These are phyloP conservation scores for Cryptosula pallasiana DNA, from an alignment of 2,888 invertebrate genomes.

Conservation along the genomic window DNA sequence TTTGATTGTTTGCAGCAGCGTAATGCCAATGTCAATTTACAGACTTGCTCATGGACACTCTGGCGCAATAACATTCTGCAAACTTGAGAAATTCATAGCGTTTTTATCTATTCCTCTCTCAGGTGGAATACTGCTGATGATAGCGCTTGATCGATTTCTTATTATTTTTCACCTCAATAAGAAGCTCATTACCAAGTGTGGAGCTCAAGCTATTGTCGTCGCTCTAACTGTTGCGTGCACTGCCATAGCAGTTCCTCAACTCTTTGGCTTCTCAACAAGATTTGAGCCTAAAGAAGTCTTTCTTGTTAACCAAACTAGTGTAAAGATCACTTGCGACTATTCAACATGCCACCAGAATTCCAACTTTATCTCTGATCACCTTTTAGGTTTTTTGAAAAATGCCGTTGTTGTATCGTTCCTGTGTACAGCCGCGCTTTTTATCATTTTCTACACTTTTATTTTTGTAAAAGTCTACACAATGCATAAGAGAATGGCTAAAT, in stretches of 20 bases:
- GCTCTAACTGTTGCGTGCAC: slow-evolving; percentile 30
- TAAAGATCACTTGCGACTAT: neutral
- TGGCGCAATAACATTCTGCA: slow-evolving; percentile 35
- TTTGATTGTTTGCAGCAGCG: slow-evolving; percentile 35
- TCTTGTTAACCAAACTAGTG: neutral
- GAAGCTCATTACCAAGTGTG: slow-evolving; percentile 27
- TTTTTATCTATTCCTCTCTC: slow-evolving; percentile 35
- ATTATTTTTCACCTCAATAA: slow-evolving; percentile 34
- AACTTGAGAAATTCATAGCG: slow-evolving; percentile 34
- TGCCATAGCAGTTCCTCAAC: slow-evolving; percentile 33
- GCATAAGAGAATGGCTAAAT: neutral
- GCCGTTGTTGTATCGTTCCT: neutral
- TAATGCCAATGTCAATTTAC: slow-evolving; percentile 32
- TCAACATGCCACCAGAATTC: neutral
- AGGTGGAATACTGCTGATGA: slow-evolving; percentile 35
- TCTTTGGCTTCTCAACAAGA: slow-evolving; percentile 29
- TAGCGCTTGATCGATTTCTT: slow-evolving; percentile 39
- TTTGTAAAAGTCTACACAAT: slow-evolving; percentile 14
- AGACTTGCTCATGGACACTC: neutral
- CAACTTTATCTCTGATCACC: neutral
- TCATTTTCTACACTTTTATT: neutral
- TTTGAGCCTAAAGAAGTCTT: too few species aligned
- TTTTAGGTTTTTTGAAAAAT: neutral
- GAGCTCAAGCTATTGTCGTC: slow-evolving; percentile 28
- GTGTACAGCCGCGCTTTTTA: neutral